phyloP scores from a whole-genome alignment of 2,797 vertebrate species.

The Labeo calbasu region DNA sequence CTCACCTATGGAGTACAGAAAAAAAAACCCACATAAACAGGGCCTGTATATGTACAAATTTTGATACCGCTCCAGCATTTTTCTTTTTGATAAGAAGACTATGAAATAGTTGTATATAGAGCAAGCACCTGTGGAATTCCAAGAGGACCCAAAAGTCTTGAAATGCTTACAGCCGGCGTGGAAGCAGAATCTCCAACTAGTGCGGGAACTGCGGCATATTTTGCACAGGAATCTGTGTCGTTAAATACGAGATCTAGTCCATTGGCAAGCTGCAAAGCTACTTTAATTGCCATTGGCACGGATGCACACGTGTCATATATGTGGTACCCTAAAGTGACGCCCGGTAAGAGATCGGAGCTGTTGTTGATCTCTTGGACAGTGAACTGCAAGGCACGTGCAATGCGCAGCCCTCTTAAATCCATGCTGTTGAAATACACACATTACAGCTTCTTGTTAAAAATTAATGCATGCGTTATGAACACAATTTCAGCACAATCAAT shows the following conservation, averaged over 20 bases:
- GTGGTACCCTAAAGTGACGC: slow-evolving; percentile 46
- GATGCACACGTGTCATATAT: slow-evolving; percentile 53
- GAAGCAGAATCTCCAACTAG: slow-evolving; percentile 74
- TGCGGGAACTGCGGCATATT: slow-evolving; percentile 50
- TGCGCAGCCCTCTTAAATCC: slow-evolving; percentile 48
- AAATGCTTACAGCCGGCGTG: slow-evolving; percentile 72
- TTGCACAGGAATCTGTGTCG: slow-evolving; percentile 31
- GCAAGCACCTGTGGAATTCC: slow-evolving; percentile 68
- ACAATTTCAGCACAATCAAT: no score
- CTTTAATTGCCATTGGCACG: slow-evolving; percentile 46
- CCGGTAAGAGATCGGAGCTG: slow-evolving; percentile 46
- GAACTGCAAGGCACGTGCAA: slow-evolving; percentile 55
- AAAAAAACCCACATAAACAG: no score
- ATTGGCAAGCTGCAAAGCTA: slow-evolving; percentile 48
- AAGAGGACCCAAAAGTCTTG: slow-evolving; percentile 66
- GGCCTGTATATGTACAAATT: no score
- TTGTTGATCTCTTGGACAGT: slow-evolving; percentile 54
- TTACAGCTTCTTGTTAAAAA: no score
- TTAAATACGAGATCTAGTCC: slow-evolving; percentile 24
- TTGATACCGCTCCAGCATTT: background rate
- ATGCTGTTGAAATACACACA: slow-evolving; percentile 44
- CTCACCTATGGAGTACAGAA: slow-evolving; percentile 23
- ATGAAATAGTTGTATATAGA: background rate
- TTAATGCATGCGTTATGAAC: no score
- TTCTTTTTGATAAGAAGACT: background rate